These are phyloP conservation scores for Cheilosia vernalis DNA, from an alignment of 2,888 invertebrate species.

Conservation along the genomic window DNA sequence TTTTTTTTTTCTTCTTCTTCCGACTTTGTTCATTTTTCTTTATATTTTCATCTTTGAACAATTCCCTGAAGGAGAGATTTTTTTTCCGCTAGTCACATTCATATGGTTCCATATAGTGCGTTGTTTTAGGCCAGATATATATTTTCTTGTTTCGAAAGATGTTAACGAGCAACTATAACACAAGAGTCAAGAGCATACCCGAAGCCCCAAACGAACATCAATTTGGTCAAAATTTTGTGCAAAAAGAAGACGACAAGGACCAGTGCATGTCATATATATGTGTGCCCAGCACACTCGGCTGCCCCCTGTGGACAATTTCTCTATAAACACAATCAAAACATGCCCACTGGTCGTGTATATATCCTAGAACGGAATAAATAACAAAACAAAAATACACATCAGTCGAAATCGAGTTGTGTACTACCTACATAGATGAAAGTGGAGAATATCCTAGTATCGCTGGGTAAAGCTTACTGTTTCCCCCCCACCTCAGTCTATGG, in stretches of 20 bases:
- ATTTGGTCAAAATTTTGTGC: conserved; percentile 44
- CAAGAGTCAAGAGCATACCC: not conserved
- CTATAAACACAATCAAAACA: conserved; percentile 66
- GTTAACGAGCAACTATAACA: conserved; percentile 41
- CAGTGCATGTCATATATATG: conserved; percentile 16
- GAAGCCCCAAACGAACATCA: conserved; percentile 44
- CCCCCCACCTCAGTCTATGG: no score
- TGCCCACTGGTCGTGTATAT: conserved; percentile 68
- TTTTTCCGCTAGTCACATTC: not conserved
- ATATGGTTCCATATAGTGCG: conserved; percentile 13
- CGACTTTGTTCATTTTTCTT: conserved; percentile 22
- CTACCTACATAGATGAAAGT: conserved; percentile 1
- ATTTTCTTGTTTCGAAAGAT: conserved; percentile 23
- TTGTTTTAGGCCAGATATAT: conserved; percentile 15
- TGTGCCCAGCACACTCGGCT: not conserved
- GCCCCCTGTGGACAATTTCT: conserved; percentile 6
- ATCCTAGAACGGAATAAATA: conserved; percentile 49
- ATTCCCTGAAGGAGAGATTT: conserved; percentile 15
- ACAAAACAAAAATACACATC: conserved; percentile 41
- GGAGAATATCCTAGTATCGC: conserved; percentile 18
- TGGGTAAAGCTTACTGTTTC: not conserved
- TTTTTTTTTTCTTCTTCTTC: conserved; percentile 10
- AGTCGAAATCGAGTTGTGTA: conserved; percentile 57
- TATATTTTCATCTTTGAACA: conserved; percentile 23
- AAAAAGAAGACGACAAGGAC: conserved; percentile 35